A percentile compares a stretch with the other conserved stretches of the same genome.
Evolutionary conservation across 2,888 invertebrate genomes (phyloP).

Genomic region (Drosophila cognata): DNA sequence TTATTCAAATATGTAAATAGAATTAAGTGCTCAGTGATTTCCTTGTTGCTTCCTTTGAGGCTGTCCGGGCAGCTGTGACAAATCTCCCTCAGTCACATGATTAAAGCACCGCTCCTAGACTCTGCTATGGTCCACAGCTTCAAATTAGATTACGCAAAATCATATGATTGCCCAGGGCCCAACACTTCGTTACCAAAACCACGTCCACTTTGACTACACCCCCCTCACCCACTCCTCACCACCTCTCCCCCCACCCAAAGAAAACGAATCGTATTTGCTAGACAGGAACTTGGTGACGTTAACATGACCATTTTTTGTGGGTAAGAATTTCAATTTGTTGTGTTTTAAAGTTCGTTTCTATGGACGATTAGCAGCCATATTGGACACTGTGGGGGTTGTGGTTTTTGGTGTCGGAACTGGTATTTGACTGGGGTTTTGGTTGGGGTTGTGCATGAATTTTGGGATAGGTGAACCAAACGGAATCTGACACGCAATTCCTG

Average conservation of each 20-base stretch:
- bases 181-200: conserved; percentile 10
- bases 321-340: conserved; percentile 52
- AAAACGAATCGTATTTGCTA: conserved; percentile 1
- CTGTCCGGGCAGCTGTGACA: conserved; percentile 54
- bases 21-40: conserved; percentile 56
- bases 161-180: conserved; percentile 30
- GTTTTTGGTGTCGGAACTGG: not conserved
- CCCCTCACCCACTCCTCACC: not conserved
- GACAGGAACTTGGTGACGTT: conserved; percentile 21
- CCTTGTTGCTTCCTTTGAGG: conserved; percentile 30
- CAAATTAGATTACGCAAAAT: conserved; percentile 56
- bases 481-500: conserved; percentile 19
- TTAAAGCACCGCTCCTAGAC: conserved; percentile 24
- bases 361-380: conserved; percentile 51
- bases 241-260: not conserved
- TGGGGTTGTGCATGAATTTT: not conserved
- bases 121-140: conserved; percentile 7
- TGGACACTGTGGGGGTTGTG: not conserved
- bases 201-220: conserved; percentile 9
- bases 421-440: not conserved
- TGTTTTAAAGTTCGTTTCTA: conserved; percentile 47
- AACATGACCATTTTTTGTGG: conserved; percentile 32
- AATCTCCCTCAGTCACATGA: conserved; percentile 50
- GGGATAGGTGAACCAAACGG: conserved; percentile 7
- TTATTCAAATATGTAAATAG: conserved; percentile 58